Evolutionary conservation across 2,113 vertebrate genomes (phyloP).

Genomic region (Sphaerodactylus townsendi): DNA sequence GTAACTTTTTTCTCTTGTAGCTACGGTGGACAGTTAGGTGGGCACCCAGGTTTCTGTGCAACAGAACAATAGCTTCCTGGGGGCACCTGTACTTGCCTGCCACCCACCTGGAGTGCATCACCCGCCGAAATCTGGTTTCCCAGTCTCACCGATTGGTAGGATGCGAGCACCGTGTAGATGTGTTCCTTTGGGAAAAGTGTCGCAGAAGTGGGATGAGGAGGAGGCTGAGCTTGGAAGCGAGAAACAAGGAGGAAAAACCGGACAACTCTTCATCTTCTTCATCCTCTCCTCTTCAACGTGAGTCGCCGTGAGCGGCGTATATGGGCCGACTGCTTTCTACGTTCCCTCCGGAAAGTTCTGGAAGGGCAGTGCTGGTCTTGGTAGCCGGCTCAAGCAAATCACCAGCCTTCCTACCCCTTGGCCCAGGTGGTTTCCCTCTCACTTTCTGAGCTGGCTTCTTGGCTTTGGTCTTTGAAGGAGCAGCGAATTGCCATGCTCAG

Average conservation of each 20-base stretch:
- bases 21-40: background rate
- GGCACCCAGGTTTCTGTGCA: background rate
- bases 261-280: slow-evolving; percentile 59
- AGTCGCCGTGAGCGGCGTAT: no score
- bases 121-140: no score
- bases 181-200: background rate
- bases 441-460: background rate
- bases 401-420: no score
- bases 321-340: background rate
- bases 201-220: slow-evolving; percentile 5
- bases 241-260: slow-evolving; percentile 54
- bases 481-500: background rate
- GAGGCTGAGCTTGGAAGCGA: slow-evolving; percentile 67
- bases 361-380: background rate
- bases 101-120: no score
- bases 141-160: slow-evolving; percentile 16
- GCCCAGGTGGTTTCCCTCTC: no score
- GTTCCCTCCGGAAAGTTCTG: background rate
- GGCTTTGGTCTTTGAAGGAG: background rate
- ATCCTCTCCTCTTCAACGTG: background rate
- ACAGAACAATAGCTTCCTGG: background rate
- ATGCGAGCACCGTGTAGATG: background rate
- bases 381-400: background rate
- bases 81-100: background rate
- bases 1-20: slow-evolving; percentile 46